Percentiles rank a stretch among this genome's conserved stretches.
Evolutionary conservation across 2,888 invertebrate species (phyloP).

Genomic region (Troides aeacus): DNA sequence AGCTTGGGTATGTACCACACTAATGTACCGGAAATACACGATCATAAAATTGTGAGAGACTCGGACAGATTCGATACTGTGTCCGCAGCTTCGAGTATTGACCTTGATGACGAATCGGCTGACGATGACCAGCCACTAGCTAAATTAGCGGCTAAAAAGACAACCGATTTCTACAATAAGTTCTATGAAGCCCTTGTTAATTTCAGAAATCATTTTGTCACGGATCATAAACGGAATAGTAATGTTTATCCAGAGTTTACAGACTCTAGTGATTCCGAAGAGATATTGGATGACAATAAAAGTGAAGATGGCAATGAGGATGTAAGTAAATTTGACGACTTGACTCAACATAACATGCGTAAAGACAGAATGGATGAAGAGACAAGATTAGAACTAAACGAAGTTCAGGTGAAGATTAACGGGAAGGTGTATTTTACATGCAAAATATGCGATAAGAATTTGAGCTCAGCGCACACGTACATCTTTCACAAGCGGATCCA

Average conservation of each 20-base stretch:
- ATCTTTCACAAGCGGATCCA: constrained; percentile 83
- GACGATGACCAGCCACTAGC: constrained; percentile 54
- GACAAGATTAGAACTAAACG: constrained; percentile 54
- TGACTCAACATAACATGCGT: constrained; percentile 60
- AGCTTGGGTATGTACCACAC: constrained; percentile 22
- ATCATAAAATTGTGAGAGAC: constrained; percentile 1
- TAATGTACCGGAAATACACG: constrained; percentile 1
- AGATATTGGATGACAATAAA: constrained; percentile 13
- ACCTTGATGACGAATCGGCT: constrained; percentile 31
- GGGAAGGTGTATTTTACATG: constrained; percentile 80
- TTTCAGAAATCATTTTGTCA: constrained; percentile 57
- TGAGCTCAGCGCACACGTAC: constrained; percentile 82
- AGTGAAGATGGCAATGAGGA: constrained; percentile 26
- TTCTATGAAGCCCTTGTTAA: constrained; percentile 58
- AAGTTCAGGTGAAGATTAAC: constrained; percentile 61
- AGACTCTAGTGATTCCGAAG: constrained; percentile 47
- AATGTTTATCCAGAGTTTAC: constrained; percentile 44
- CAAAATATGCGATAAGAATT: constrained; percentile 77
- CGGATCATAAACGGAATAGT: constrained; percentile 39
- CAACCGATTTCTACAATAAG: constrained; percentile 42
- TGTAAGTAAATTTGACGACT: constrained; percentile 56
- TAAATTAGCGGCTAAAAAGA: constrained; percentile 40
- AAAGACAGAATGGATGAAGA: constrained; percentile 56
- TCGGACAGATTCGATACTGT: not conserved
- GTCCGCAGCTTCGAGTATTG: constrained; percentile 16